These are phyloP conservation scores for Saccostrea glomerata DNA, from an alignment of 1,140 invertebrate species.

Conservation along the genomic window DNA sequence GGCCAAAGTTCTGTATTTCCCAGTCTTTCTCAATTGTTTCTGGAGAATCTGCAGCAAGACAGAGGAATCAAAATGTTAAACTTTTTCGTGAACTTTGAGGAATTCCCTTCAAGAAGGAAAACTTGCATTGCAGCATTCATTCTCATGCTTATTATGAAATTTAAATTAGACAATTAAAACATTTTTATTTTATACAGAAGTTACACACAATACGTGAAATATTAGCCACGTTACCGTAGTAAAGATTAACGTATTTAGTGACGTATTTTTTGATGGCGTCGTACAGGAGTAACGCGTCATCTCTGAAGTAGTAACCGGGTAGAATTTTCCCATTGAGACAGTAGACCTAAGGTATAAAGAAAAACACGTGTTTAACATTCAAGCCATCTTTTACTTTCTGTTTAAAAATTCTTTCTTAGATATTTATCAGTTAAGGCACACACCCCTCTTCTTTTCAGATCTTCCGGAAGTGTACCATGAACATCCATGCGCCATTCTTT, in stretches of 20 bases:
- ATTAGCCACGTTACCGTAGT: conserved; percentile 71
- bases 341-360: conserved; percentile 56
- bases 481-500: conserved; percentile 71
- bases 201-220: not conserved
- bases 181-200: too few relatives aligned
- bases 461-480: conserved; percentile 71
- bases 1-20: conserved; percentile 79
- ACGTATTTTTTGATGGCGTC: conserved; percentile 79
- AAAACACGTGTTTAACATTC: not conserved
- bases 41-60: conserved; percentile 71
- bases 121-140: too few relatives aligned
- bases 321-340: conserved; percentile 68
- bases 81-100: not conserved
- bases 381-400: not conserved
- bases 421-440: conserved; percentile 36
- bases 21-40: conserved; percentile 77
- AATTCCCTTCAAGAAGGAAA: not conserved
- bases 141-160: too few relatives aligned
- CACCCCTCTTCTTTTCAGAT: conserved; percentile 76
- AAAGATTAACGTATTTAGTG: conserved; percentile 76
- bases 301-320: conserved; percentile 80
- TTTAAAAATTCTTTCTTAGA: not conserved
- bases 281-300: conserved; percentile 79
- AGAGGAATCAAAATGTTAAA: not conserved
- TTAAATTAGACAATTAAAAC: too few relatives aligned